phyloP scores from a whole-genome alignment of 2,797 vertebrate genomes.

The Anableps anableps region DNA sequence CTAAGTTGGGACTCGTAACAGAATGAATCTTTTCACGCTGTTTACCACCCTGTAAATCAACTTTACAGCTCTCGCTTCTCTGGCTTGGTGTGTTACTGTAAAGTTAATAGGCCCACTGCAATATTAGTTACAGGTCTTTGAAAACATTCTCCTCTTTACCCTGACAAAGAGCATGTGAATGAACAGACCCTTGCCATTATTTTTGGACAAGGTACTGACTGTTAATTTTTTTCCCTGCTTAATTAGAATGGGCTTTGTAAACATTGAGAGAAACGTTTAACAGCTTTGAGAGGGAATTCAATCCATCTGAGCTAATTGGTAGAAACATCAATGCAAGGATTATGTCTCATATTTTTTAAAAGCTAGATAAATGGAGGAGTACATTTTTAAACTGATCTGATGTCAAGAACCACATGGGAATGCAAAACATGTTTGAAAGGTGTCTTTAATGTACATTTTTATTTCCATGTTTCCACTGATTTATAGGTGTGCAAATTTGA shows the following conservation, averaged over 20 bases:
- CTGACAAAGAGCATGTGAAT: constrained; percentile 47
- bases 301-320: constrained; percentile 61
- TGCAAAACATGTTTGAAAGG: neutral
- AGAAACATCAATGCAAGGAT: constrained; percentile 54
- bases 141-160: constrained; percentile 61
- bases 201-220: constrained; percentile 67
- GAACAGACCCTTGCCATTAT: constrained; percentile 63
- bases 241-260: constrained; percentile 62
- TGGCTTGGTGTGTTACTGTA: constrained; percentile 61
- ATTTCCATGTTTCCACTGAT: neutral
- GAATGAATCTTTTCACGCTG: constrained; percentile 57
- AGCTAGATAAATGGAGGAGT: constrained; percentile 48
- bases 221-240: constrained; percentile 43
- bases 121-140: constrained; percentile 47
- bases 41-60: constrained; percentile 41
- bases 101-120: constrained; percentile 72
- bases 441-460: neutral
- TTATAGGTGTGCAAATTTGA: neutral
- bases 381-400: constrained; percentile 43
- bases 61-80: constrained; percentile 62
- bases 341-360: constrained; percentile 47
- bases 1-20: constrained; percentile 62
- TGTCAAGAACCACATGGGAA: constrained; percentile 35
- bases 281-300: constrained; percentile 51
- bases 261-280: constrained; percentile 63